A percentile compares a stretch with the other conserved stretches of the same genome.
These are phyloP conservation scores for Cryptophagus acutangulus DNA, from an alignment of 2,888 invertebrate genomes.

Conservation along the genomic window DNA sequence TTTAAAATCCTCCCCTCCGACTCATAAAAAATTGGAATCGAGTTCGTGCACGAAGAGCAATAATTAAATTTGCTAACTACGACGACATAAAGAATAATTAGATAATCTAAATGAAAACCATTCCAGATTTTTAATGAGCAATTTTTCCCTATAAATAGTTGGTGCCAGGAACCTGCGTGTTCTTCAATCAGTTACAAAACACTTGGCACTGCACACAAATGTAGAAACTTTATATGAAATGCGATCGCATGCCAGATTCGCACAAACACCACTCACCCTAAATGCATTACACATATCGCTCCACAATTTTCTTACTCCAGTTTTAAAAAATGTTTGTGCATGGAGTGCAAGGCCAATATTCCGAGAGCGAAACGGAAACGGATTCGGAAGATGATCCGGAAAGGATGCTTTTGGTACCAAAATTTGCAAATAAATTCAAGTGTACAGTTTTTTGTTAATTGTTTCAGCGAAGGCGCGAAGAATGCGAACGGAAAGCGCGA, in stretches of 20 bases:
- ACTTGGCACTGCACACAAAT: slow-evolving; percentile 32
- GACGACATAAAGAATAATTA: too few species aligned
- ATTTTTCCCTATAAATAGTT: slow-evolving; percentile 15
- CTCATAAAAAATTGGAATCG: too few species aligned
- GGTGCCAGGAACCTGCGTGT: slow-evolving; percentile 39
- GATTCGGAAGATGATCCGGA: slow-evolving; percentile 36
- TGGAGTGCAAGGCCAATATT: slow-evolving; percentile 31
- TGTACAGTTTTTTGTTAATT: not conserved
- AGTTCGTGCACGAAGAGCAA: too few species aligned
- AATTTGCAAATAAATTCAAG: slow-evolving; percentile 3
- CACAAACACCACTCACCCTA: too few species aligned
- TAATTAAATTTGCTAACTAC: too few species aligned
- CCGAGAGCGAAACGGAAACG: slow-evolving; percentile 31
- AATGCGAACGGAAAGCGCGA: slow-evolving; percentile 87
- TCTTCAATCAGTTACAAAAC: slow-evolving; percentile 26
- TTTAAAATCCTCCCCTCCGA: too few species aligned
- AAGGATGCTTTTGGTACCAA: slow-evolving; percentile 34
- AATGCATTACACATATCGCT: too few species aligned
- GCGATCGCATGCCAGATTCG: slow-evolving; percentile 23
- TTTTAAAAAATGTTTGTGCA: slow-evolving; percentile 38
- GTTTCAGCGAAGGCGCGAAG: slow-evolving; percentile 68
- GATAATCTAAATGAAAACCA: slow-evolving; percentile 7
- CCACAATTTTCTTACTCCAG: not conserved
- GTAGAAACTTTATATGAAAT: slow-evolving; percentile 31
- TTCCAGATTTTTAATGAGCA: slow-evolving; percentile 7